Conservation (phyloP, 2,797 vertebrate species). For the Danio tinwini region DNA sequence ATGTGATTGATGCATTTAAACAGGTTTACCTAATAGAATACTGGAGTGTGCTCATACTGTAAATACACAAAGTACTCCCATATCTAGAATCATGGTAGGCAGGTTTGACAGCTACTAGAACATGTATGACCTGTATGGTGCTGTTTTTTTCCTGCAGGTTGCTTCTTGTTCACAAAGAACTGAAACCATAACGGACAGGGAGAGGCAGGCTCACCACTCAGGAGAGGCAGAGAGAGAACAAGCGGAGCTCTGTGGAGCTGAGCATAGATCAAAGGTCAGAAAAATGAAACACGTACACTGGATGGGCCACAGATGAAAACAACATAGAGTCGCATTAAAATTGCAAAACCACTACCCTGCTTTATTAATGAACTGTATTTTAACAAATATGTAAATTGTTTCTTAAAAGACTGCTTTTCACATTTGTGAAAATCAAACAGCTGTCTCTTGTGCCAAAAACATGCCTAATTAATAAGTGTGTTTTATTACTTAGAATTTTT, state of each 20-base stretch:
- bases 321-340: slow-evolving; percentile 26
- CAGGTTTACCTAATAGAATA: no score
- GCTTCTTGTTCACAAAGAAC: slow-evolving; percentile 85
- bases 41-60: no score
- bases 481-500: neutral
- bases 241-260: slow-evolving; percentile 51
- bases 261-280: slow-evolving; percentile 48
- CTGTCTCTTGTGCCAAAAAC: neutral
- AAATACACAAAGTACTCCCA: neutral
- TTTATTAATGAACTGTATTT: slow-evolving; percentile 40
- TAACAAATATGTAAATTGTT: slow-evolving; percentile 17
- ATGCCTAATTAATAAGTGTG: slow-evolving; percentile 35
- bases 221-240: slow-evolving; percentile 54
- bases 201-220: slow-evolving; percentile 64
- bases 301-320: slow-evolving; percentile 36
- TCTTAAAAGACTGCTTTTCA: neutral
- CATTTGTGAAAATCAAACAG: slow-evolving; percentile 16
- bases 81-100: slow-evolving; percentile 79
- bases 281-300: slow-evolving; percentile 52
- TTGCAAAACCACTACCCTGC: slow-evolving; percentile 14
- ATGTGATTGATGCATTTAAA: no score
- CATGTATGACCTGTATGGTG: slow-evolving; percentile 82
- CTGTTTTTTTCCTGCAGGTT: slow-evolving; percentile 76
- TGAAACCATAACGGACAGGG: slow-evolving; percentile 77
- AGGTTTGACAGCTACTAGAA: slow-evolving; percentile 80